Evolutionary conservation across 1,140 invertebrate genomes (phyloP).

Genomic region (Nautilus pompilius): DNA sequence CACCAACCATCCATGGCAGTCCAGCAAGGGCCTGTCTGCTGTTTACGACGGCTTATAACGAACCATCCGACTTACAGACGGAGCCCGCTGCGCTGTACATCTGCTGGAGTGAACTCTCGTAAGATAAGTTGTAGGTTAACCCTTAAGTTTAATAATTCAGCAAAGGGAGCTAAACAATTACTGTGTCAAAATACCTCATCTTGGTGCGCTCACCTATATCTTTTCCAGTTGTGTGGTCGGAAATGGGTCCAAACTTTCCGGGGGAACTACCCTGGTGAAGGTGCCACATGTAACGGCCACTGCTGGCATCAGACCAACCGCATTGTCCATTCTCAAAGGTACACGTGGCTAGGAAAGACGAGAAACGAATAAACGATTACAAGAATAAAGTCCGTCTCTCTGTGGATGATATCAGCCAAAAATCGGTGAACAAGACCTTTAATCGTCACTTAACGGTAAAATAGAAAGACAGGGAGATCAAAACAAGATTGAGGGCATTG

Average conservation of each 20-base stretch:
- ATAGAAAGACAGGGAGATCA: background rate
- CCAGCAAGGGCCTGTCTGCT: no score
- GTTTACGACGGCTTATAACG: no score
- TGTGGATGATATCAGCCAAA: no score
- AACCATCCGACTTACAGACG: no score
- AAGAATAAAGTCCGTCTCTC: no score
- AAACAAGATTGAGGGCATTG: background rate
- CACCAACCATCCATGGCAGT: no score
- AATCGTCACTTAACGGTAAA: background rate
- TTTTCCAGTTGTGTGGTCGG: slow-evolving; percentile 64
- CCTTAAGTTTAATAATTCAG: no score
- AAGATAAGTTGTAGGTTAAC: no score
- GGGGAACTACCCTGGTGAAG: slow-evolving; percentile 66
- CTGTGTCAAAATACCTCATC: background rate
- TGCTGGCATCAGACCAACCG: slow-evolving; percentile 70
- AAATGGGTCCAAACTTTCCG: slow-evolving; percentile 64
- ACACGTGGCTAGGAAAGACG: slow-evolving; percentile 28
- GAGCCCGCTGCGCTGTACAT: no score
- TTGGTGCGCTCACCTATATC: slow-evolving; percentile 14
- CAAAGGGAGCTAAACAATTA: background rate
- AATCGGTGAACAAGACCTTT: background rate
- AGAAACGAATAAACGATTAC: no score
- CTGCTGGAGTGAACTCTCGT: no score
- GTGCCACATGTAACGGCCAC: slow-evolving; percentile 72
- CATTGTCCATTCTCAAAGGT: slow-evolving; percentile 59